Percentiles rank a stretch among this genome's conserved stretches.
These are phyloP conservation scores for Cetonia aurata DNA, from an alignment of 2,888 invertebrate species.

Conservation along the genomic window DNA sequence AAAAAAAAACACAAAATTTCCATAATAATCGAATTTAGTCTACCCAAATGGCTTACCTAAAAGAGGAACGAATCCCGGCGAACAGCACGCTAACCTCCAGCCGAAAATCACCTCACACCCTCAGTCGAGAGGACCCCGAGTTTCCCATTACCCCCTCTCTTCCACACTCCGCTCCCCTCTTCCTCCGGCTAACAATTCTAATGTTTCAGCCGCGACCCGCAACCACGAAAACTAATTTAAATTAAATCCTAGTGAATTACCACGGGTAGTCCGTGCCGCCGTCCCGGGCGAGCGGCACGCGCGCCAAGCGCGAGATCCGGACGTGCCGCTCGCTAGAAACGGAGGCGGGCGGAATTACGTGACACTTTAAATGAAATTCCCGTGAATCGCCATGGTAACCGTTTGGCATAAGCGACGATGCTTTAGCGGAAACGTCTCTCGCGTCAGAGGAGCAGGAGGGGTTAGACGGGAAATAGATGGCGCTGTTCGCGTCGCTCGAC, in stretches of 20 bases:
- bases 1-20: conserved; percentile 13
- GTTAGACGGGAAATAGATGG: conserved; percentile 14
- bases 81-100: background rate
- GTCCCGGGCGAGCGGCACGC: conserved; percentile 52
- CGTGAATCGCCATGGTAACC: conserved; percentile 66
- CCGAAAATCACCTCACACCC: conserved; percentile 17
- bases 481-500: conserved; percentile 14
- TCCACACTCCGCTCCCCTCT: background rate
- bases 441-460: background rate
- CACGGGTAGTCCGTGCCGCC: conserved; percentile 58
- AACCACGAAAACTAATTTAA: conserved; percentile 76
- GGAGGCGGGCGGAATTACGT: conserved; percentile 53
- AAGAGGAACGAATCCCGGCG: conserved; percentile 1
- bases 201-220: conserved; percentile 38
- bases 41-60: conserved; percentile 2
- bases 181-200: conserved; percentile 37
- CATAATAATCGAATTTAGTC: conserved; percentile 29
- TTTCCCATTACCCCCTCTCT: background rate
- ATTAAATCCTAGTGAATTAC: conserved; percentile 83
- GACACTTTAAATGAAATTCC: conserved; percentile 66
- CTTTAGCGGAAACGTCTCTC: conserved; percentile 52
- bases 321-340: conserved; percentile 54
- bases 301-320: conserved; percentile 47
- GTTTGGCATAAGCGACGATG: conserved; percentile 59
- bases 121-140: background rate